Evolutionary conservation across 1,140 invertebrate genomes (phyloP).

Genomic region (Drosophila nannoptera): DNA sequence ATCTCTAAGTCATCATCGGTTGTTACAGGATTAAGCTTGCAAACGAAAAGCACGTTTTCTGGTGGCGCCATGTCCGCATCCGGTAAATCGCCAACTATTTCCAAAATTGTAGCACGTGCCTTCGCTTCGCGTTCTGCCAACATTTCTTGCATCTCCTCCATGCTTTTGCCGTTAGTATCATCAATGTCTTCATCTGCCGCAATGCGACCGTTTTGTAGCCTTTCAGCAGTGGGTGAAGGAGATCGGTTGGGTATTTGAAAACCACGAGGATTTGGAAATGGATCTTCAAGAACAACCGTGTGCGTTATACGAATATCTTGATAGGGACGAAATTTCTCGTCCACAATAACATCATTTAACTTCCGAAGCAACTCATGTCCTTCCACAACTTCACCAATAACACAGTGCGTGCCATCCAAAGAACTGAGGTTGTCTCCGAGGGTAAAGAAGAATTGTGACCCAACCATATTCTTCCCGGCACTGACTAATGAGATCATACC

Average conservation of each 20-base stretch:
- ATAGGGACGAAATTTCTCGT: constrained; percentile 93
- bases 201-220: constrained; percentile 90
- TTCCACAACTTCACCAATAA: constrained; percentile 97
- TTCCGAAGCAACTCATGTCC: constrained; percentile 91
- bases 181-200: constrained; percentile 97
- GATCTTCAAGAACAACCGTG: constrained; percentile 97
- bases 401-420: constrained; percentile 95
- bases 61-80: constrained; percentile 98
- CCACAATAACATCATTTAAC: constrained; percentile 96
- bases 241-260: constrained; percentile 89
- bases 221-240: constrained; percentile 91
- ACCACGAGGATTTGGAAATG: constrained; percentile 92
- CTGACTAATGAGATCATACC: constrained; percentile 98
- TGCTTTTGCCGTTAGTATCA: constrained; percentile 90
- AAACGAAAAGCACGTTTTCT: constrained; percentile 99
- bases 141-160: constrained; percentile 92
- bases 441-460: constrained; percentile 99
- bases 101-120: constrained; percentile 97
- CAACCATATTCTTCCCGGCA: constrained; percentile 94
- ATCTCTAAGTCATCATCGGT: constrained; percentile 98
- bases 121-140: constrained; percentile 95
- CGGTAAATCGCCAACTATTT: constrained; percentile 99
- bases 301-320: constrained; percentile 98
- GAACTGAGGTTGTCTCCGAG: constrained; percentile 93
- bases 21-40: constrained; percentile 99